Evolutionary conservation across 2,797 vertebrate species (phyloP).

Genomic region (Xenops minutus): DNA sequence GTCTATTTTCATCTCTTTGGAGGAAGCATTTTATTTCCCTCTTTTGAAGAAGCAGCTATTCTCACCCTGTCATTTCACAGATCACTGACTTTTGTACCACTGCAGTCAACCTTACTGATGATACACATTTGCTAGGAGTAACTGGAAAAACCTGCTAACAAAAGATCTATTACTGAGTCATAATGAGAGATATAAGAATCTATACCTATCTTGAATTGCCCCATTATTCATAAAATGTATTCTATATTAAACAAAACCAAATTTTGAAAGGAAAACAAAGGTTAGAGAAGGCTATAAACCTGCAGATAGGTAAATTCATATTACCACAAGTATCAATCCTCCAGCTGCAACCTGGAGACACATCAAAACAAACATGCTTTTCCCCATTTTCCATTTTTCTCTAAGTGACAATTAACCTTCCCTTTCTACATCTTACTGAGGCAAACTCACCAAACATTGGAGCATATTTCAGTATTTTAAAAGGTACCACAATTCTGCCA

Average conservation of each 20-base stretch:
- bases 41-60: background rate
- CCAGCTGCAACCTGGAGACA: background rate
- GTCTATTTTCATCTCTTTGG: background rate
- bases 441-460: background rate
- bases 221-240: background rate
- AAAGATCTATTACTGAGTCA: background rate
- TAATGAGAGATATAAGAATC: background rate
- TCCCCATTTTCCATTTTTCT: background rate
- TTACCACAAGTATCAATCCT: background rate
- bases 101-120: background rate
- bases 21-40: background rate
- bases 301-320: background rate
- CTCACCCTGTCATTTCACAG: too few relatives aligned
- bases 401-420: background rate
- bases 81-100: background rate
- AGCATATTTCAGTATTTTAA: background rate
- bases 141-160: background rate
- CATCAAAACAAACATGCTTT: background rate
- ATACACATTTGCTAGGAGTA: background rate
- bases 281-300: background rate
- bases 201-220: background rate
- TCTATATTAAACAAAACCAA: background rate
- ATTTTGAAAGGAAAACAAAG: background rate
- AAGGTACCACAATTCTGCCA: background rate
- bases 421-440: background rate